These are phyloP conservation scores for Barbus barbus DNA, from an alignment of 2,113 vertebrate species.

Conservation along the genomic window DNA sequence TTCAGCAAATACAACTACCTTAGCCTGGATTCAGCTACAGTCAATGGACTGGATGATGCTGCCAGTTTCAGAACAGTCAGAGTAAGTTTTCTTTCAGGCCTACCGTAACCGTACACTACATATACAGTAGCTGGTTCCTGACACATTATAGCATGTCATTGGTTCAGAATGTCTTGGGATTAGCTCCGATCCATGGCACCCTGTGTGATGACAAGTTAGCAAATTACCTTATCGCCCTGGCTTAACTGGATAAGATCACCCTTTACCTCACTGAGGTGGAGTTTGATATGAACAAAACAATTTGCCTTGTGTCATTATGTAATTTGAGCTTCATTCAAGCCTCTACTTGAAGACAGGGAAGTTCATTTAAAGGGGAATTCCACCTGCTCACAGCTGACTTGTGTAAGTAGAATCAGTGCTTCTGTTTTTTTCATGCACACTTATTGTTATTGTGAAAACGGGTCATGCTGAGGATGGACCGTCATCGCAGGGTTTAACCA, in stretches of 20 bases:
- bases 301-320: constrained; percentile 8
- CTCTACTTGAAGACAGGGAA: neutral
- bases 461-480: neutral
- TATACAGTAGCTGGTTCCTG: neutral
- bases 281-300: neutral
- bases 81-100: constrained; percentile 70
- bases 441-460: neutral
- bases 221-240: constrained; percentile 17
- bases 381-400: neutral
- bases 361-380: neutral
- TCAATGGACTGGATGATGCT: constrained; percentile 92
- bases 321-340: constrained; percentile 2
- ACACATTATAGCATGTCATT: constrained; percentile 9
- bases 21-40: constrained; percentile 89
- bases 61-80: constrained; percentile 91
- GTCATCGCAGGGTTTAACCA: neutral
- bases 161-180: neutral
- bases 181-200: neutral
- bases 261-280: constrained; percentile 18
- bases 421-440: neutral
- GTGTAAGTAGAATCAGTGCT: neutral
- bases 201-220: constrained; percentile 2
- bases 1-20: constrained; percentile 97
- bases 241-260: constrained; percentile 32
- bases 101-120: neutral